Evolutionary conservation across 2,113 vertebrate species (phyloP).

Genomic region (Protobothrops mucrosquamatus): DNA sequence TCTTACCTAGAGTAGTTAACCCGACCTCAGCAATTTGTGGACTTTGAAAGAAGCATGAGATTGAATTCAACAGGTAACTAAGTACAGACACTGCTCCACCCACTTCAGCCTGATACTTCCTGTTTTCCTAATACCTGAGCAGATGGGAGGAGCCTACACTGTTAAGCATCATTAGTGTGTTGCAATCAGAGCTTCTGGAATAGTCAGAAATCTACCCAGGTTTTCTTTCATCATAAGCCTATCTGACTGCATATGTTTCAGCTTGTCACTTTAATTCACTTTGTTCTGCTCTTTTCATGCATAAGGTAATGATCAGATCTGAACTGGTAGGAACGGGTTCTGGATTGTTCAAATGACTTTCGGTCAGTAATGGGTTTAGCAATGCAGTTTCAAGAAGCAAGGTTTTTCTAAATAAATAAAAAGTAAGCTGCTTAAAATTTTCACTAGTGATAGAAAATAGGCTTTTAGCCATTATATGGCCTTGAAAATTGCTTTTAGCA

Average conservation of each 20-base stretch:
- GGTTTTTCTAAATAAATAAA: not conserved
- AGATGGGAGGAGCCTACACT: not conserved
- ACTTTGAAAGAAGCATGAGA: fast-evolving
- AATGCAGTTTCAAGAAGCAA: not conserved
- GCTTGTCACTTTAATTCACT: not conserved
- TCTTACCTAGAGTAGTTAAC: constrained; percentile 10
- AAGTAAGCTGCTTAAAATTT: not conserved
- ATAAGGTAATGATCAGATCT: not conserved
- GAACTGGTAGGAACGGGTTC: not conserved
- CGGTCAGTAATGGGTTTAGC: fast-evolving
- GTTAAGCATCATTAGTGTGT: fast-evolving
- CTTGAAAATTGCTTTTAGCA: not conserved
- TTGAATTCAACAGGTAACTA: not conserved
- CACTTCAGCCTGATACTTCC: constrained; percentile 31
- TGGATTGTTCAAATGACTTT: not conserved
- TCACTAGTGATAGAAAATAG: not conserved
- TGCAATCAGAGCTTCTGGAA: fast-evolving
- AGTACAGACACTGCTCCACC: not conserved
- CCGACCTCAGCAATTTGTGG: not conserved
- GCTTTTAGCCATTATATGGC: not conserved
- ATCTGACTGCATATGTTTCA: not conserved
- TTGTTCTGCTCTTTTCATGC: fast-evolving
- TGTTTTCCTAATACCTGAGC: constrained; percentile 45
- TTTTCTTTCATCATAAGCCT: not conserved
- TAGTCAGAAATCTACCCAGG: not conserved